Percentiles rank a stretch among this genome's conserved stretches.
These are phyloP conservation scores for Lasioglossum morio DNA, from an alignment of 2,888 invertebrate species.

Conservation along the genomic window DNA sequence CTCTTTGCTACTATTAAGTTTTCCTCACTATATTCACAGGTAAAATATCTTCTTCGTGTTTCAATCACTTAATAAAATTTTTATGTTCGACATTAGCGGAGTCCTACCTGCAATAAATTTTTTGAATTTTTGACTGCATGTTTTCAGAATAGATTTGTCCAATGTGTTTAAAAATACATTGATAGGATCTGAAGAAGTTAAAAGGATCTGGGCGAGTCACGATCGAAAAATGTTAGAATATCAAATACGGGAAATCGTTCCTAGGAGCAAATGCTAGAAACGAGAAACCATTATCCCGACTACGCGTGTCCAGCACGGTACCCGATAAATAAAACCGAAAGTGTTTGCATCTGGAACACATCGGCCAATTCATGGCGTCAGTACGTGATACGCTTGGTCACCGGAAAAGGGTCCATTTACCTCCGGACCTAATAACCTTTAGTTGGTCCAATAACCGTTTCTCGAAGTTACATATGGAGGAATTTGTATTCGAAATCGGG, in stretches of 20 bases:
- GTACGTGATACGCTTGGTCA: conserved; percentile 67
- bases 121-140: neutral
- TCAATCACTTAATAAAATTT: too few species aligned
- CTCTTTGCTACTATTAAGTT: too few species aligned
- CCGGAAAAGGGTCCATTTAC: conserved; percentile 47
- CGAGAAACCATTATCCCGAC: neutral
- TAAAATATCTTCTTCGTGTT: too few species aligned
- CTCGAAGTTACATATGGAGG: conserved; percentile 69
- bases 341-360: conserved; percentile 38
- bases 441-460: conserved; percentile 67
- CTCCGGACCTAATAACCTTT: conserved; percentile 71
- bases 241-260: neutral
- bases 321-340: conserved; percentile 26
- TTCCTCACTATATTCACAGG: too few species aligned
- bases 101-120: neutral
- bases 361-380: conserved; percentile 34
- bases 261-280: neutral
- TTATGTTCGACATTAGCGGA: neutral
- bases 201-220: neutral
- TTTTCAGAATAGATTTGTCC: neutral
- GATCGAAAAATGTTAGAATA: too few species aligned
- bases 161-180: neutral
- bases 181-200: neutral
- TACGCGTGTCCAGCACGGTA: neutral
- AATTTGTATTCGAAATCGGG: conserved; percentile 78